Conservation (phyloP, 92 coral and sea anemone genomes). For the Muricea muricata region DNA sequence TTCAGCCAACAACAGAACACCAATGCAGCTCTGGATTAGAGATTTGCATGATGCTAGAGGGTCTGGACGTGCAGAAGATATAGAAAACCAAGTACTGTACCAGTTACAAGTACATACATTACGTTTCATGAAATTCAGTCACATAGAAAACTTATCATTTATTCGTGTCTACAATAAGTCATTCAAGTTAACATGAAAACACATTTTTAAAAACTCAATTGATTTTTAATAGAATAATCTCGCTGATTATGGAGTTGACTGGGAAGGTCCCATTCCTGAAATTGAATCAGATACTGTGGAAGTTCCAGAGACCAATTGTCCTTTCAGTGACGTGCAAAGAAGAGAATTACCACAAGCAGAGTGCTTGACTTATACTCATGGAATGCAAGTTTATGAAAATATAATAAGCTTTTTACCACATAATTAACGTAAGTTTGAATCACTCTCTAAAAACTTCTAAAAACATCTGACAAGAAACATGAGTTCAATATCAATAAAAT, state of each 20-base stretch:
- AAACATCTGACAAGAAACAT: neutral
- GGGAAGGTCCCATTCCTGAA: slow-evolving; percentile 69
- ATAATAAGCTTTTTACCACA: neutral
- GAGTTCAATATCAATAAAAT: no score
- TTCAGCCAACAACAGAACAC: slow-evolving; percentile 38
- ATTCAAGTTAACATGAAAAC: neutral
- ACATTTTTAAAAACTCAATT: neutral
- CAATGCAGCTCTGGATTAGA: slow-evolving; percentile 53
- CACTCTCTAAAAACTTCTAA: neutral
- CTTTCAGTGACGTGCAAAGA: slow-evolving; percentile 47
- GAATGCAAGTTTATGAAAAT: slow-evolving; percentile 38
- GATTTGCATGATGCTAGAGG: slow-evolving; percentile 43
- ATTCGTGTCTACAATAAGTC: neutral
- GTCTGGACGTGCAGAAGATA: slow-evolving; percentile 14
- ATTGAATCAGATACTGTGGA: slow-evolving; percentile 50
- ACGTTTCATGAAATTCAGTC: neutral
- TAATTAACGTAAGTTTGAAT: neutral
- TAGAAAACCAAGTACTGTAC: neutral
- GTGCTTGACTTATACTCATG: slow-evolving; percentile 34
- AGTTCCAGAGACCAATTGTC: slow-evolving; percentile 61
- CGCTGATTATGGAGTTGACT: slow-evolving; percentile 60
- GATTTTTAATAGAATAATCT: slow-evolving; percentile 32
- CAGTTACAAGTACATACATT: neutral
- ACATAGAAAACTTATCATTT: neutral
- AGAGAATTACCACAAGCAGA: slow-evolving; percentile 39